Base-by-base conservation (phyloP, 2,113 vertebrate species). In the Coryphaenoides rupestris region DNA sequence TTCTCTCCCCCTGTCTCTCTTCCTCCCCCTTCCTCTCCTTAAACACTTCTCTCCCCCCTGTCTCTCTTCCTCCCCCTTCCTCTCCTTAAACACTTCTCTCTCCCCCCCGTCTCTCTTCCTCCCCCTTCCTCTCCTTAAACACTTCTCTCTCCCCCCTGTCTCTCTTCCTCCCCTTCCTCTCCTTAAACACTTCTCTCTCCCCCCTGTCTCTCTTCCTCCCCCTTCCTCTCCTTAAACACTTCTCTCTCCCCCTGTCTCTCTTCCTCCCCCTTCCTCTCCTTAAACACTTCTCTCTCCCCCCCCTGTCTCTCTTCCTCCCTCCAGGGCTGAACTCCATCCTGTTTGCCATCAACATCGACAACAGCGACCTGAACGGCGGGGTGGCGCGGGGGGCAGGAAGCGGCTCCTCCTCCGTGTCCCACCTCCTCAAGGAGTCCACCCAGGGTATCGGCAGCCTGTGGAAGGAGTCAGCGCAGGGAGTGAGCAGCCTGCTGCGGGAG, bases 301-400 rank as follows among this genome's bases (percentile, higher is more conserved):
- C 21, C 16, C 21, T n/a, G 3, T 23, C 5, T 19, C 2, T 59
- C 17, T 21, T 53, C n/a, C n/a, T n/a, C n/a, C n/a, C 19, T 46
- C 19, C 85, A 99, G 97, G 97, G 62, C 84, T 99, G 73, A 99
- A 99, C 88, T 98, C 96, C 47, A 99, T 99, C 80, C 89, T 99
- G 71, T 99, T 99, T 69, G 96, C 97, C 47, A 95, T 99, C 82
- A 98, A 98, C 89, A 98, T 99, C 4, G 96, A 98, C 87, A 99
- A 99, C 87, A 93, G 83, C 6, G 97, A 99, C 75, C 89, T 99
- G 80, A 99, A 98, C 5, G 97, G 96, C 70, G 92, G 80, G 73
- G 92, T n/a, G n/a, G 56, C 75, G 50, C 4, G 72, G 65, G 4
- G 55, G 86, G 13, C 9, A 12, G 33, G 33, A 7, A 12, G 33